Conservation (phyloP, 2,113 vertebrate genomes). For the Megatriorchis doriae region DNA sequence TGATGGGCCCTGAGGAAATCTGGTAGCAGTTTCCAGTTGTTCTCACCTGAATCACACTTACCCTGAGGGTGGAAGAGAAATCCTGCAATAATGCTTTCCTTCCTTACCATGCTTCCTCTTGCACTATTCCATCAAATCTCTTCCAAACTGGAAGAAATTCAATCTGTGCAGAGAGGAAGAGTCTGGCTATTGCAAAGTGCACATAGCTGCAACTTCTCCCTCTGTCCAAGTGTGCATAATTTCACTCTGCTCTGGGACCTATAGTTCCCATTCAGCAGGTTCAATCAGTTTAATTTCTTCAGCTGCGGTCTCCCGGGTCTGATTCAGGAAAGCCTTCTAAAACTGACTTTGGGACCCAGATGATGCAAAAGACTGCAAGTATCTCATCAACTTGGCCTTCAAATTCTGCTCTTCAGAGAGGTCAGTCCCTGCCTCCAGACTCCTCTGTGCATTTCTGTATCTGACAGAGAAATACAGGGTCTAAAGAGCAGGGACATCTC, state of each 20-base stretch:
- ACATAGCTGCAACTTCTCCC: fast-evolving
- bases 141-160: background rate
- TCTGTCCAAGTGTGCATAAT: background rate
- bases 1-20: background rate
- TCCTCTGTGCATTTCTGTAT: background rate
- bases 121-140: background rate
- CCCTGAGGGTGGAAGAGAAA: background rate
- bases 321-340: background rate
- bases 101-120: background rate
- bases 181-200: background rate
- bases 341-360: background rate
- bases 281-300: background rate
- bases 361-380: background rate
- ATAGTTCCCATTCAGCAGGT: background rate
- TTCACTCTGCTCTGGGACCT: background rate
- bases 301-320: background rate
- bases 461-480: background rate
- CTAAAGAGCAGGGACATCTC: background rate
- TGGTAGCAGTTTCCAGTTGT: background rate
- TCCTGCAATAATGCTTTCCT: background rate
- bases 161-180: background rate
- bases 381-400: background rate
- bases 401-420: background rate
- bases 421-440: background rate
- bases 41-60: background rate